These are phyloP conservation scores for Dromius quadrimaculatus DNA, from an alignment of 2,888 invertebrate genomes.

Conservation along the genomic window DNA sequence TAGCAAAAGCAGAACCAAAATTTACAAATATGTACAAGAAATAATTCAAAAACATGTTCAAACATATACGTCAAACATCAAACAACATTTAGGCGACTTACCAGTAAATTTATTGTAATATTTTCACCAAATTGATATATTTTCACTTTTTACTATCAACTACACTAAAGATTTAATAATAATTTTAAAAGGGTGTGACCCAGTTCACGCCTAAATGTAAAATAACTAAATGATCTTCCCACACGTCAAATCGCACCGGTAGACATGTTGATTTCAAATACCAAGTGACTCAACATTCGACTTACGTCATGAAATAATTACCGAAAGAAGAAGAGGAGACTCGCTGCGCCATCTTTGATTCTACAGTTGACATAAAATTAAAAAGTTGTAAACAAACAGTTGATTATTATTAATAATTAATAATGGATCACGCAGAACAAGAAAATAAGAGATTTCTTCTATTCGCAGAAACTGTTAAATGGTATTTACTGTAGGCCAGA, in stretches of 20 bases:
- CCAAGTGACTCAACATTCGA: conserved; percentile 42
- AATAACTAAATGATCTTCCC: conserved; percentile 59
- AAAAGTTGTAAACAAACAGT: conserved; percentile 2
- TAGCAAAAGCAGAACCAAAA: conserved; percentile 44
- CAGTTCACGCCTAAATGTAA: conserved; percentile 59
- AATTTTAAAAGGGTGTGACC: conserved; percentile 60
- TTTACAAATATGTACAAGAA: conserved; percentile 46
- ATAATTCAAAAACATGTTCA: conserved; percentile 43
- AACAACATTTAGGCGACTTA: conserved; percentile 49
- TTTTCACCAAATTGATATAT: conserved; percentile 22
- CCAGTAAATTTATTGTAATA: conserved; percentile 21
- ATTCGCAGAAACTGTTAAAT: not conserved
- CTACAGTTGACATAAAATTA: conserved; percentile 3
- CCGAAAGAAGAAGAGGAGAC: conserved; percentile 16
- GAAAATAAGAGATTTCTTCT: not conserved
- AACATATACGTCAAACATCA: conserved; percentile 45
- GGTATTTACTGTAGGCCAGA: too few species aligned
- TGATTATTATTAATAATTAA: not conserved
- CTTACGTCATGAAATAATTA: conserved; percentile 33
- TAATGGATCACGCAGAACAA: not conserved
- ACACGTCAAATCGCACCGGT: conserved; percentile 62
- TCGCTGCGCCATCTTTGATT: not conserved
- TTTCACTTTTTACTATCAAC: conserved; percentile 26
- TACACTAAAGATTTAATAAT: conserved; percentile 55
- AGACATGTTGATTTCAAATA: conserved; percentile 61